Evolutionary conservation across 2,797 vertebrate genomes (phyloP), one percentile per base, ranked within the genome.

Genomic region (Hapalemur alaotrensis): DNA sequence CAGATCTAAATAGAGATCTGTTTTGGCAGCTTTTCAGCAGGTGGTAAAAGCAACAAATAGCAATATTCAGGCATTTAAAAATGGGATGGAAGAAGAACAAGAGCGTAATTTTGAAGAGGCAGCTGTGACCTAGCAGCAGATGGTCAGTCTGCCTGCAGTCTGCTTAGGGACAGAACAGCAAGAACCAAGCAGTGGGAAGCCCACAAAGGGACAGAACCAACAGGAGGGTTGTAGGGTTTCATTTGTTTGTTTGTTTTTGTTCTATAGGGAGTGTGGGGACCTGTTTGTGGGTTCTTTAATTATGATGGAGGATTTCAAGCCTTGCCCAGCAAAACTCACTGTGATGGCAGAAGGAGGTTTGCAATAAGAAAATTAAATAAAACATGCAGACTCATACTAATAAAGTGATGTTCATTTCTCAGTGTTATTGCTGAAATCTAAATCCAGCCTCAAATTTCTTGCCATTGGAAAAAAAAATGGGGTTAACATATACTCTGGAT

Each of bases 21-120:
- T 97, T 78, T 48, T 91, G 69, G 59, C 92, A 95, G 70, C 92
- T 97, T 97, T 96, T 91, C 89, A 88, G 79, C 76, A 95, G 86
- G 72, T 15, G 22, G 35, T 59, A 76, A 73, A 46, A 93, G 38
- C 48, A 96, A 94, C 93, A 97, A 22, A 41, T 5, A 91, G 25
- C 28, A 32, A 95, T 0, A 48, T 59, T 70, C 70, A 76, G 50
- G 43, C 48, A 23, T 94, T 75, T 63, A 82, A 83, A 87, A 91
- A 87, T 30, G 59, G 0, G 14, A 57, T 0, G 8, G 91, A 80
- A 72, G 91, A 80, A 69, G 67, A 95, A 32, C 61, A 81, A 75
- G 32, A 96, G 35, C 2, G 1, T 63, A 65, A 75, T 84, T 96
- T 11, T 12, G 70, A 81, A 82, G 67, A 93, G 75, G 86, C 79